Evolutionary conservation across 2,113 vertebrate species (phyloP).

Genomic region (Buteo buteo): DNA sequence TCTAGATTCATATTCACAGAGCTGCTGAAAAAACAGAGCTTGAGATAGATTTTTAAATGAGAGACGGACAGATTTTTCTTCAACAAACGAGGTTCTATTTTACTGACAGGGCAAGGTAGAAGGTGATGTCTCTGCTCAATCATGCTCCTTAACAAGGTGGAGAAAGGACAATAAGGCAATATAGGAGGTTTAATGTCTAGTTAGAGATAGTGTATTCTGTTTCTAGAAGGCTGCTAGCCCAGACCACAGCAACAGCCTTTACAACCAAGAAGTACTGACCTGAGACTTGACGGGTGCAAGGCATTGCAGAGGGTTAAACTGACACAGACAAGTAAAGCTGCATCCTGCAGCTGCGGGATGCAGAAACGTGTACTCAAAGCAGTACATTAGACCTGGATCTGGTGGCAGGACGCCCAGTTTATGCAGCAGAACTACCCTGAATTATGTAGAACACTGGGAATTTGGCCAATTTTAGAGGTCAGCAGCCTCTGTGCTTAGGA

Average conservation of each 20-base stretch:
- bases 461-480: conserved; percentile 49
- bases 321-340: not conserved
- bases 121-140: not conserved
- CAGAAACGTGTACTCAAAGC: not conserved
- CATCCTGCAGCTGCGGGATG: not conserved
- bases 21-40: not conserved
- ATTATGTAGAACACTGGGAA: conserved; percentile 42
- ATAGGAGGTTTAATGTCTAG: not conserved
- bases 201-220: not conserved
- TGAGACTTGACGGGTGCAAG: not conserved
- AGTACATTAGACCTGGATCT: not conserved
- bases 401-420: conserved; percentile 40
- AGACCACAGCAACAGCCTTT: not conserved
- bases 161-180: not conserved
- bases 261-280: not conserved
- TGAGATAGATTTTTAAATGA: not conserved
- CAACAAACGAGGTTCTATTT: not conserved
- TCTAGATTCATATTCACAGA: not conserved
- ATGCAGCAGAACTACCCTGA: conserved; percentile 52
- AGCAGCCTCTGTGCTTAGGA: not conserved
- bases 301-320: not conserved
- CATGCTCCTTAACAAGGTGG: not conserved
- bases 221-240: not conserved
- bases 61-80: not conserved
- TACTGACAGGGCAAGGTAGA: not conserved